A percentile compares a stretch with the other conserved stretches of the same genome.
phyloP scores from a whole-genome alignment of 1,140 invertebrate genomes.

The Tetragnatha versicolor region DNA sequence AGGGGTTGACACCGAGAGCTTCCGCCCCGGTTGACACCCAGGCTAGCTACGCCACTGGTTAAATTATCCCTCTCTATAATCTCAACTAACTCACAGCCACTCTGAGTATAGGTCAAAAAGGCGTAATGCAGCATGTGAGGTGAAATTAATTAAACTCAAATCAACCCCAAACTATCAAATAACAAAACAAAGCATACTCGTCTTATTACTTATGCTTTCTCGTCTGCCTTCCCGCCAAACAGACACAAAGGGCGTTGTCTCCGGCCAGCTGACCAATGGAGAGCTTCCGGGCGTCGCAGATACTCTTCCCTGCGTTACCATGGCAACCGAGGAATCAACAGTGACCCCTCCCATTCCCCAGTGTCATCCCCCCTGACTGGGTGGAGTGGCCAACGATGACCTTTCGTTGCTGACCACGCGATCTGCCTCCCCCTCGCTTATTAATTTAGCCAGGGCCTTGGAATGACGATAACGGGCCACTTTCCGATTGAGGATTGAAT shows the following conservation, averaged over 20 bases:
- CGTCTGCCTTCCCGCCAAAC: neutral
- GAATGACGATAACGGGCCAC: neutral
- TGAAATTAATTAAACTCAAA: too few species aligned
- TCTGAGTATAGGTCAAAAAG: too few species aligned
- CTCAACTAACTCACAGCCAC: too few species aligned
- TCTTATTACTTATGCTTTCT: neutral
- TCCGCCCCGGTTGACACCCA: too few species aligned
- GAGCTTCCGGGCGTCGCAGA: constrained; percentile 47
- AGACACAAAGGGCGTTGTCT: constrained; percentile 42
- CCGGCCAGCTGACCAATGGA: constrained; percentile 32
- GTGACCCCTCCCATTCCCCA: constrained; percentile 54
- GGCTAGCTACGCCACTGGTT: too few species aligned
- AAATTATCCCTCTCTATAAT: too few species aligned
- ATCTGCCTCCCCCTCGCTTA: neutral
- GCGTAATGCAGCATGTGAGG: too few species aligned
- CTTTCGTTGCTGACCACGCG: constrained; percentile 33
- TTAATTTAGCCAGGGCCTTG: constrained; percentile 1
- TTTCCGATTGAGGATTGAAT: too few species aligned
- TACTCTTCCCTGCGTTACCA: constrained; percentile 47
- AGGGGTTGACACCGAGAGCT: too few species aligned
- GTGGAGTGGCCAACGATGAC: constrained; percentile 50
- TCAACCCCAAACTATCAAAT: too few species aligned
- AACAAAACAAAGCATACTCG: too few species aligned
- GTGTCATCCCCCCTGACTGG: constrained; percentile 41
- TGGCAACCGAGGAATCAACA: constrained; percentile 43